Evolutionary conservation across 2,113 vertebrate species (phyloP).

Genomic region (Arizona elegans): DNA sequence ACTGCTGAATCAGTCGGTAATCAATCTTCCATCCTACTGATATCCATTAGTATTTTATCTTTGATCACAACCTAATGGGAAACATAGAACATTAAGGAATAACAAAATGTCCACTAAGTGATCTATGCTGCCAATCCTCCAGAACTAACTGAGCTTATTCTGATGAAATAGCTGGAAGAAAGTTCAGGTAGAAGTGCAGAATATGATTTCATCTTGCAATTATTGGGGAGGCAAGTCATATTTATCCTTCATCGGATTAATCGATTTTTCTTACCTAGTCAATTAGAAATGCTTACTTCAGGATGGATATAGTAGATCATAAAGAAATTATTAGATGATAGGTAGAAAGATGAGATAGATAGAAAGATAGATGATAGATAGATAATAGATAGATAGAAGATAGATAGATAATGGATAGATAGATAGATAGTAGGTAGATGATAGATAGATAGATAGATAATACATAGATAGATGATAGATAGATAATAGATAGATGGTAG

Average conservation of each 20-base stretch:
- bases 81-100: slow-evolving; percentile 72
- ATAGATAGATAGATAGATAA: too few species aligned
- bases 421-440: too few species aligned
- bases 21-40: slow-evolving; percentile 78
- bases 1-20: slow-evolving; percentile 76
- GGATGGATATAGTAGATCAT: neutral
- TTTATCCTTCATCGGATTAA: neutral
- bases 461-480: too few species aligned
- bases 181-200: slow-evolving; percentile 36
- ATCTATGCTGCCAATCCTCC: slow-evolving; percentile 54
- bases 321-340: neutral
- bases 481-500: neutral
- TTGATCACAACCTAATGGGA: slow-evolving; percentile 80
- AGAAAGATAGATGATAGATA: neutral
- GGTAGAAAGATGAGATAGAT: too few species aligned
- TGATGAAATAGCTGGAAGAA: slow-evolving; percentile 57
- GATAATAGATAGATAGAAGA: too few species aligned
- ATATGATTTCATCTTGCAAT: slow-evolving; percentile 18
- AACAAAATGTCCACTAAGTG: slow-evolving; percentile 75
- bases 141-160: slow-evolving; percentile 52
- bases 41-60: slow-evolving; percentile 75
- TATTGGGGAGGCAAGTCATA: neutral
- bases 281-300: neutral
- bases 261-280: neutral
- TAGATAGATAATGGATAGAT: too few species aligned